A percentile compares a stretch with the other conserved stretches of the same genome.
These are phyloP conservation scores for Pipa parva DNA, from an alignment of 2,113 vertebrate species.

Conservation along the genomic window DNA sequence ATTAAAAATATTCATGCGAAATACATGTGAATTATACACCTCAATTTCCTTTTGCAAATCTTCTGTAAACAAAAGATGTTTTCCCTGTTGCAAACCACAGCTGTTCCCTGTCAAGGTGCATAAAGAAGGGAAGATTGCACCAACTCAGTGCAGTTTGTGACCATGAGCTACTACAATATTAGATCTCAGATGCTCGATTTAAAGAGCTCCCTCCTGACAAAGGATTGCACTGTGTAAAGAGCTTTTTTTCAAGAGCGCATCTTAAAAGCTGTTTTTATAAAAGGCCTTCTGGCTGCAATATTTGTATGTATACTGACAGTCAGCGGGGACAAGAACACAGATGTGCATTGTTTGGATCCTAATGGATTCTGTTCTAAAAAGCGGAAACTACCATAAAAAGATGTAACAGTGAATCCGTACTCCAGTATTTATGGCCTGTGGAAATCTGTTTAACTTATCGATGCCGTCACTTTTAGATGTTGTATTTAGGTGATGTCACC, in stretches of 20 bases:
- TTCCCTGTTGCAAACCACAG: conserved; percentile 13
- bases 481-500: not conserved
- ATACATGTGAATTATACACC: conserved; percentile 19
- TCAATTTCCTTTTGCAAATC: conserved; percentile 40
- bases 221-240: conserved; percentile 57
- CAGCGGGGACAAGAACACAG: conserved; percentile 56
- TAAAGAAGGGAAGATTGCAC: conserved; percentile 44
- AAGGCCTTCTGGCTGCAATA: conserved; percentile 63
- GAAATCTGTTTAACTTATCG: conserved; percentile 20
- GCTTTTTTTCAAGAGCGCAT: conserved; percentile 60
- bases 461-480: conserved; percentile 1
- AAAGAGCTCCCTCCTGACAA: conserved; percentile 60
- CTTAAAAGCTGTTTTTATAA: conserved; percentile 62
- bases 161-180: conserved; percentile 50
- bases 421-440: conserved; percentile 18
- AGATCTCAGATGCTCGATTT: conserved; percentile 59
- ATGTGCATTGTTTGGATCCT: conserved; percentile 59
- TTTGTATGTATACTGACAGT: conserved; percentile 56
- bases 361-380: conserved; percentile 53
- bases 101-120: conserved; percentile 32
- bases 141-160: conserved; percentile 42
- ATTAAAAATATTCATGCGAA: conserved; percentile 5
- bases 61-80: conserved; percentile 15
- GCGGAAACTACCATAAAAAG: conserved; percentile 18
- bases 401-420: conserved; percentile 10